Conservation (phyloP, 1,140 invertebrate species). For the Monochamus saltuarius region DNA sequence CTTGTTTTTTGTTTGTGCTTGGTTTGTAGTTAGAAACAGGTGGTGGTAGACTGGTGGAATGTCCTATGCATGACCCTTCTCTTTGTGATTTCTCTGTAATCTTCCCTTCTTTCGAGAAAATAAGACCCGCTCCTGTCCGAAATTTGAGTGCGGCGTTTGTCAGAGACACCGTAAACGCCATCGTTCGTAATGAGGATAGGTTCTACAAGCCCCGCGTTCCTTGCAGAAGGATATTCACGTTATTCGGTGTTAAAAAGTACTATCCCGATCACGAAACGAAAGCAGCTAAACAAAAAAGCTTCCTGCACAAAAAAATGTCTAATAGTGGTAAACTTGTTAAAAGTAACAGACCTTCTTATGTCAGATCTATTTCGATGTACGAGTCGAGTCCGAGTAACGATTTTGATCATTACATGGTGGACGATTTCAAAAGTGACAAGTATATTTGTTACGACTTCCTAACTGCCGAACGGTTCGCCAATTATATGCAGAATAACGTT, state of each 20-base stretch:
- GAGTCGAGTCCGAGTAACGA: conserved; percentile 2
- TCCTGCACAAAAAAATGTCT: conserved; percentile 22
- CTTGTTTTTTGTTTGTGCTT: conserved; percentile 25
- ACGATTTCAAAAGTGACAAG: conserved; percentile 22
- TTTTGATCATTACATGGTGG: not conserved
- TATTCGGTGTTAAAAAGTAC: conserved; percentile 48
- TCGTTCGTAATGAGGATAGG: conserved; percentile 48
- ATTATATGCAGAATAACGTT: conserved; percentile 18
- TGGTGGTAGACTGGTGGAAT: conserved; percentile 24
- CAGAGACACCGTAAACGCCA: conserved; percentile 42
- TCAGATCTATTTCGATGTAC: conserved; percentile 26
- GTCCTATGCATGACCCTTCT: conserved; percentile 32
- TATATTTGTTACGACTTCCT: conserved; percentile 32
- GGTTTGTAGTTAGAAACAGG: conserved; percentile 45
- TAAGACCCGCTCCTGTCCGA: conserved; percentile 21
- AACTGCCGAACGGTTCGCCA: conserved; percentile 28
- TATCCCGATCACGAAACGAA: conserved; percentile 21
- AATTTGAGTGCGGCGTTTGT: conserved; percentile 19
- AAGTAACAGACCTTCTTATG: conserved; percentile 5
- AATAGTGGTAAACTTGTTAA: not conserved
- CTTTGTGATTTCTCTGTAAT: conserved; percentile 32
- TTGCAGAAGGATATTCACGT: conserved; percentile 47
- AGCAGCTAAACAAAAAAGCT: conserved; percentile 26
- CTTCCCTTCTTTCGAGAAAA: conserved; percentile 19
- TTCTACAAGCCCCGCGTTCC: conserved; percentile 49